Conservation (phyloP, 2,888 invertebrate genomes). For the Agrotis exclamationis region DNA sequence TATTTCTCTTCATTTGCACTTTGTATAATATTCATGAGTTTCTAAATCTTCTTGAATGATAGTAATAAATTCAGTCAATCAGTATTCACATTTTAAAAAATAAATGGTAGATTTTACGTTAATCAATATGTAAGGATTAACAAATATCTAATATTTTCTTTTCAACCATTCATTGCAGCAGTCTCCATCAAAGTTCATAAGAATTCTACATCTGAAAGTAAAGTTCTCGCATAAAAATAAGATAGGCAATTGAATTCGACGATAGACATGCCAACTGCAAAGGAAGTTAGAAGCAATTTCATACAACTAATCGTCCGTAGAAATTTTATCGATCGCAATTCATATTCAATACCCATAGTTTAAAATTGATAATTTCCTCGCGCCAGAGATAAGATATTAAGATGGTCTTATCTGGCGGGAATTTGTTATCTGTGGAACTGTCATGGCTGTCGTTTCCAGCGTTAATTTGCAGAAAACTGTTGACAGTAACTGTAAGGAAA, state of each 20-base stretch:
- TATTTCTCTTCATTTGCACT: no score
- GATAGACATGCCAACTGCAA: conserved; percentile 21
- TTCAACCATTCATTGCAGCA: neutral
- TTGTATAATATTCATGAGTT: neutral
- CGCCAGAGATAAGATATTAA: neutral
- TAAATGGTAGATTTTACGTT: no score
- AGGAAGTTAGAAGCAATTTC: conserved; percentile 30
- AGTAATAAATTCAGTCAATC: neutral
- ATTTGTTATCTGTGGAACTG: conserved; percentile 39
- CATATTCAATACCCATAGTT: conserved; percentile 14
- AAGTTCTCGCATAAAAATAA: conserved; percentile 39
- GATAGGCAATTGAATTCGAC: conserved; percentile 18
- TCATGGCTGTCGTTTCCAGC: conserved; percentile 16
- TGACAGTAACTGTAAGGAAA: conserved; percentile 5
- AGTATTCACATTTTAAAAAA: no score
- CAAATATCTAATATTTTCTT: neutral
- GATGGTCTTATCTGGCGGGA: conserved; percentile 8
- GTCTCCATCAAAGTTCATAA: conserved; percentile 8
- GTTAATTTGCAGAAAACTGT: conserved; percentile 16
- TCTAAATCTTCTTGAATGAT: neutral
- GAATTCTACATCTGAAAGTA: conserved; percentile 1
- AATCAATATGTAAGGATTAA: no score
- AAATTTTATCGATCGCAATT: conserved; percentile 23
- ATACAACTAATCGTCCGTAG: conserved; percentile 30
- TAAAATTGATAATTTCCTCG: conserved; percentile 11